Evolutionary conservation across 2,113 vertebrate species (phyloP), one percentile per base, ranked within the genome.

Genomic region (Jaculus jaculus): DNA sequence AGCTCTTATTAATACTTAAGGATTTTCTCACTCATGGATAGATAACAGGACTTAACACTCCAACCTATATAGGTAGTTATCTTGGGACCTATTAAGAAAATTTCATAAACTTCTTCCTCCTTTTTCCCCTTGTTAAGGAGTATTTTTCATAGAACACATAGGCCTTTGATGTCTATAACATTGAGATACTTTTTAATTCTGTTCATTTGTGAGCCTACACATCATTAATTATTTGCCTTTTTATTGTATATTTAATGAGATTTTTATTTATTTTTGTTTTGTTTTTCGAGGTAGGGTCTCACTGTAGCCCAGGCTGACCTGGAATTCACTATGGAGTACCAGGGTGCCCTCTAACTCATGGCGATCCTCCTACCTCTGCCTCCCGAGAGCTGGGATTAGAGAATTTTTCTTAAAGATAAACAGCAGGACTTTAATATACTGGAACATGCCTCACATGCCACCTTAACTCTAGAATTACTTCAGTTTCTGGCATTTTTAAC

Each of bases 151-250:
- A 96, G 15, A 34, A 86, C 90, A 3, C 66, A 65, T 1, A 77
- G 3, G 0, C 37, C 92, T 74, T 92, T 96, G 20, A 4, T 89
- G 15, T 89, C 0, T 24, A 77, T 95, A 73, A 73, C 37, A 37
- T 79, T 85, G 5, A 80, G 84, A 2, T 77, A 83, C 18, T 80
- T 82, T 95, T 32, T 51, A 80, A 60, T 94, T 87, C 54, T 91
- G 20, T 84, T 91, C 32, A 30, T n/a, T 90, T 96, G 81, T 84
- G n/a, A 95, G 10, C 21, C 74, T 63, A 13, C 37, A 90, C 28
- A 83, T 6, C 63, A 88, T 93, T 84, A 17, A 8, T 84, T 77
- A 82, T 12, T 47, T 47, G 32, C 61, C 0, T 7, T 88, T 82
- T 1, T 37, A 20, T 54, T 91, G 74, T 77, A 2, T 80, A 11